Conservation (phyloP, 2,888 invertebrate species). For the Drosophila siamana region DNA sequence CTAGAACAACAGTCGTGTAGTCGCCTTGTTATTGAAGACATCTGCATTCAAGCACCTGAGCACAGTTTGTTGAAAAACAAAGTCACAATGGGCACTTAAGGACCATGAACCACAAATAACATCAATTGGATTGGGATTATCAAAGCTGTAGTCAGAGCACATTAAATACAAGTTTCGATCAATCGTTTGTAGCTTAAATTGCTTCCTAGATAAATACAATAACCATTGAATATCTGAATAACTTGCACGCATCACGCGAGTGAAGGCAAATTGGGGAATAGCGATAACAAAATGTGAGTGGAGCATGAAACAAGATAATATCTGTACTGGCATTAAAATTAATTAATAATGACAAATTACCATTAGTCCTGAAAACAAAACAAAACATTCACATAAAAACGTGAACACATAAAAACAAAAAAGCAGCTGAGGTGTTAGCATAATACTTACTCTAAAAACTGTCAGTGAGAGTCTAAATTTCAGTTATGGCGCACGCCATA, state of each 20-base stretch:
- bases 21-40: constrained; percentile 35
- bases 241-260: constrained; percentile 1
- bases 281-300: not conserved
- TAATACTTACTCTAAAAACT: constrained; percentile 28
- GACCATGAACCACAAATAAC: constrained; percentile 2
- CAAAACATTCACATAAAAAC: not conserved
- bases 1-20: too few relatives aligned
- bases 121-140: not conserved
- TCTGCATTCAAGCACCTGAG: constrained; percentile 26
- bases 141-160: not conserved
- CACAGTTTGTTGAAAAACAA: constrained; percentile 6
- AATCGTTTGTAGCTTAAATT: not conserved
- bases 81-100: constrained; percentile 1
- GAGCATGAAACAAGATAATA: constrained; percentile 3
- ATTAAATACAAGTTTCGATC: not conserved
- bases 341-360: constrained; percentile 20
- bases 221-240: not conserved
- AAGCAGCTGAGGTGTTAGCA: constrained; percentile 22
- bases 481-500: constrained; percentile 20
- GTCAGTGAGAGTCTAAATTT: constrained; percentile 18
- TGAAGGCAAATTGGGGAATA: not conserved
- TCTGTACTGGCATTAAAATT: not conserved
- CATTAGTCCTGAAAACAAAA: constrained; percentile 11
- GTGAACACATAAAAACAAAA: not conserved
- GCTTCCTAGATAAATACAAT: not conserved